phyloP scores from a whole-genome alignment of 2,797 vertebrate genomes.

The Clamator glandarius region DNA sequence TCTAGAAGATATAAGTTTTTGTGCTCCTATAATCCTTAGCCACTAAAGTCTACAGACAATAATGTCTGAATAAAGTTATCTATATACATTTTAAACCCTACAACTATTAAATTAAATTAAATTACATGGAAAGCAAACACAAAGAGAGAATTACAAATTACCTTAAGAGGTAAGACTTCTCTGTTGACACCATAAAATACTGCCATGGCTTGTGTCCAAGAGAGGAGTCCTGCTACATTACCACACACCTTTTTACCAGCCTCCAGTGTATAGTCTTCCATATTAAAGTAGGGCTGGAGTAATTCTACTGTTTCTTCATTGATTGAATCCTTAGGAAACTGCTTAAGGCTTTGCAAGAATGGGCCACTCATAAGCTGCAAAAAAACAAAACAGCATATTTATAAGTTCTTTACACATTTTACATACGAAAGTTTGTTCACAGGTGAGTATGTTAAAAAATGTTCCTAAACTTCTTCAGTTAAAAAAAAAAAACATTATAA shows the following conservation, averaged over 20 bases:
- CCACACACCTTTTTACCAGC: conserved; percentile 80
- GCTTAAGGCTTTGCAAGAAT: conserved; percentile 75
- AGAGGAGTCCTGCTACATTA: conserved; percentile 81
- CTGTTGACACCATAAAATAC: conserved; percentile 79
- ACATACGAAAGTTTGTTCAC: background rate
- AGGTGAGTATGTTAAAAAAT: background rate
- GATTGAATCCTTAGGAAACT: conserved; percentile 81
- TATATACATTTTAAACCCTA: background rate
- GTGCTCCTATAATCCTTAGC: background rate
- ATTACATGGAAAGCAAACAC: background rate
- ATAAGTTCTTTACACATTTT: background rate
- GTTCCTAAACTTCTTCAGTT: background rate
- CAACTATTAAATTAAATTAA: background rate
- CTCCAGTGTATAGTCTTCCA: conserved; percentile 80
- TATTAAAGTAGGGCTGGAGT: conserved; percentile 79
- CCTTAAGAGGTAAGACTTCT: conserved; percentile 82
- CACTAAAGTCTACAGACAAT: background rate
- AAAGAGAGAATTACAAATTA: conserved; percentile 36
- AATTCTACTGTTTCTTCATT: conserved; percentile 81
- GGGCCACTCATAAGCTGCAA: conserved; percentile 81
- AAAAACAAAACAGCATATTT: background rate
- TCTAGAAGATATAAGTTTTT: background rate
- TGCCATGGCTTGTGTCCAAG: conserved; percentile 82
- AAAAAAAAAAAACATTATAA: background rate
- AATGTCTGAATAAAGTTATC: background rate